phyloP scores from a whole-genome alignment of 2,113 vertebrate species.

The Lasiurus borealis region DNA sequence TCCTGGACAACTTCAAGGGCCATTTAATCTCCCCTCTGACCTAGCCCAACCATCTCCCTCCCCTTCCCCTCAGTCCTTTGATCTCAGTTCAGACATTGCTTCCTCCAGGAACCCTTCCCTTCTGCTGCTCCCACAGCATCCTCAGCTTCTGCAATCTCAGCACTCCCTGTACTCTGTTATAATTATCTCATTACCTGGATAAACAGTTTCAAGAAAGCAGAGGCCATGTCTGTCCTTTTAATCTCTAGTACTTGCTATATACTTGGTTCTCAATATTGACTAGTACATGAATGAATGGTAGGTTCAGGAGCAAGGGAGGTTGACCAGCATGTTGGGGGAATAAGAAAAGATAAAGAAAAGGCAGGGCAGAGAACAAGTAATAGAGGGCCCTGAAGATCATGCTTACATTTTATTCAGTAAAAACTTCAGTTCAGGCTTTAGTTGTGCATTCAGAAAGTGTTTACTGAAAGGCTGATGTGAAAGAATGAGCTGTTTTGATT shows the following conservation, averaged over 20 bases:
- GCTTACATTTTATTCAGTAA: neutral
- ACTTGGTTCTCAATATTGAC: neutral
- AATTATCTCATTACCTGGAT: neutral
- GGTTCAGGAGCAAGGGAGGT: neutral
- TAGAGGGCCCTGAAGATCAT: neutral
- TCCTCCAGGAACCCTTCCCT: constrained; percentile 16
- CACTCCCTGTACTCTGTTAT: neutral
- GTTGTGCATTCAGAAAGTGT: neutral
- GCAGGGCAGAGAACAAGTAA: neutral
- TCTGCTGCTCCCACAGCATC: neutral
- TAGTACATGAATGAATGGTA: neutral
- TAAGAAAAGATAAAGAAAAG: neutral
- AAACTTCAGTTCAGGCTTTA: neutral
- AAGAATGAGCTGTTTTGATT: neutral
- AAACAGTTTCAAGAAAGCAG: neutral
- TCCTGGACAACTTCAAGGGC: neutral
- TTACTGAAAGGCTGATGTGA: neutral
- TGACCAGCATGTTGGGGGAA: neutral
- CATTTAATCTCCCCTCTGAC: neutral
- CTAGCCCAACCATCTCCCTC: neutral
- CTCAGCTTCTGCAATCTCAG: neutral
- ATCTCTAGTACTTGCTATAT: neutral
- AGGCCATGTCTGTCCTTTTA: neutral
- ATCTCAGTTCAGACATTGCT: neutral
- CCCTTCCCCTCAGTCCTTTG: neutral